phyloP scores from a whole-genome alignment of 1,140 invertebrate genomes.

The Apis dorsata region DNA sequence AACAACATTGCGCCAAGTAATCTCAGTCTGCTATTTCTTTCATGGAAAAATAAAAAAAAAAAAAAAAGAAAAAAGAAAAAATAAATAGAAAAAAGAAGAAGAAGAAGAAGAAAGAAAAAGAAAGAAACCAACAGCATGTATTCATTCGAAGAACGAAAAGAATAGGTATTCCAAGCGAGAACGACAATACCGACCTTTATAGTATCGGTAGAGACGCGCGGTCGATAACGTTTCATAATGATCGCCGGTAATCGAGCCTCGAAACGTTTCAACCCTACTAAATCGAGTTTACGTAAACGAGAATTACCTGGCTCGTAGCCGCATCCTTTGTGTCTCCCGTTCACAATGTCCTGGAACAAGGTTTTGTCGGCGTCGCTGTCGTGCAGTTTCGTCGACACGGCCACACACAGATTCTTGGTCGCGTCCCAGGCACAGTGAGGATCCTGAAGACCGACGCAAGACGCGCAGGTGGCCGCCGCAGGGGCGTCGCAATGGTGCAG shows the following conservation, averaged over 20 bases:
- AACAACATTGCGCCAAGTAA: too few relatives aligned
- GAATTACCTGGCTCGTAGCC: conserved; percentile 80
- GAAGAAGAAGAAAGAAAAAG: neutral
- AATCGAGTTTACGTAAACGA: neutral
- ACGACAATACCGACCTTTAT: neutral
- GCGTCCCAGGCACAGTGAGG: conserved; percentile 98
- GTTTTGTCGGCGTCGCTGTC: conserved; percentile 83
- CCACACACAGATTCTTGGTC: conserved; percentile 86
- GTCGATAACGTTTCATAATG: conserved; percentile 18
- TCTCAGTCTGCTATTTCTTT: too few relatives aligned
- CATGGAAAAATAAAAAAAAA: too few relatives aligned
- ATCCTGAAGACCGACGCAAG: conserved; percentile 96
- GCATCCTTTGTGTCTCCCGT: conserved; percentile 85
- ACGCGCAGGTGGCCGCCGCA: conserved; percentile 82
- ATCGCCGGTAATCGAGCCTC: neutral
- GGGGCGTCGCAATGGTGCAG: conserved; percentile 89
- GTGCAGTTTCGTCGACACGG: conserved; percentile 84
- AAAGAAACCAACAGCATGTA: neutral
- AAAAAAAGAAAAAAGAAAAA: too few relatives aligned
- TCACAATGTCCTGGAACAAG: conserved; percentile 87
- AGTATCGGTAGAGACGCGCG: neutral
- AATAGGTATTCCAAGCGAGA: conserved; percentile 46
- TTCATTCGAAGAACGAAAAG: conserved; percentile 13
- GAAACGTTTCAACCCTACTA: neutral
- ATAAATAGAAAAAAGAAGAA: too few relatives aligned